Conservation (phyloP, 2,888 invertebrate species). For the Pyrgus malvae region DNA sequence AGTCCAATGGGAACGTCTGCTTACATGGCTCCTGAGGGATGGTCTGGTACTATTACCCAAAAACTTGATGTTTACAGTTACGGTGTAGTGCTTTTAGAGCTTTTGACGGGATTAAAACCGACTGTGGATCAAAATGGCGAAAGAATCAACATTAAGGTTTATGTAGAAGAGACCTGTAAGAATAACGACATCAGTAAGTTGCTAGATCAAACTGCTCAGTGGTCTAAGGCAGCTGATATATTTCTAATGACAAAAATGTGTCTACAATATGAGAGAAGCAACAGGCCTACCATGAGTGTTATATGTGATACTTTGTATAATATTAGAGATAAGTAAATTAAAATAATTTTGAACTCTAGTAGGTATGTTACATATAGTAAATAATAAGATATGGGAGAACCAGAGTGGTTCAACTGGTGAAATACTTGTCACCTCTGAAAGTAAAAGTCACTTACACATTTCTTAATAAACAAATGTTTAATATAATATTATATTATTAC, state of each 20-base stretch:
- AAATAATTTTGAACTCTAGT: no score
- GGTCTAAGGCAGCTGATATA: conserved; percentile 76
- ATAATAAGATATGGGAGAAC: no score
- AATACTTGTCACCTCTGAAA: no score
- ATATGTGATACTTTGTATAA: conserved; percentile 62
- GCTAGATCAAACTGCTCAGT: conserved; percentile 81
- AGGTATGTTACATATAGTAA: no score
- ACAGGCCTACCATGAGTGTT: conserved; percentile 81
- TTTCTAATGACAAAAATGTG: conserved; percentile 81
- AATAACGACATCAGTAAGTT: conserved; percentile 75
- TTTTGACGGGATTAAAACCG: conserved; percentile 86
- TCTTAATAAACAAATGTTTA: no score
- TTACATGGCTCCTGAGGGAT: conserved; percentile 90
- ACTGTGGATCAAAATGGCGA: conserved; percentile 81
- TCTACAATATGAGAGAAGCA: conserved; percentile 76
- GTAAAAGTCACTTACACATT: no score
- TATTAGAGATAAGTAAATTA: conserved; percentile 40
- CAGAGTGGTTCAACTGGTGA: no score
- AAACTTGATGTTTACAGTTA: conserved; percentile 90
- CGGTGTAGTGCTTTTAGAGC: conserved; percentile 88
- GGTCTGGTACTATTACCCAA: conserved; percentile 85
- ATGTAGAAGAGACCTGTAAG: conserved; percentile 77
- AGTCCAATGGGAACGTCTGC: conserved; percentile 85
- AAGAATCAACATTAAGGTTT: conserved; percentile 59
- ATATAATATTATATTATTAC: no score